These are phyloP conservation scores for Nematolebias whitei DNA, from an alignment of 2,113 vertebrate species.

Conservation along the genomic window DNA sequence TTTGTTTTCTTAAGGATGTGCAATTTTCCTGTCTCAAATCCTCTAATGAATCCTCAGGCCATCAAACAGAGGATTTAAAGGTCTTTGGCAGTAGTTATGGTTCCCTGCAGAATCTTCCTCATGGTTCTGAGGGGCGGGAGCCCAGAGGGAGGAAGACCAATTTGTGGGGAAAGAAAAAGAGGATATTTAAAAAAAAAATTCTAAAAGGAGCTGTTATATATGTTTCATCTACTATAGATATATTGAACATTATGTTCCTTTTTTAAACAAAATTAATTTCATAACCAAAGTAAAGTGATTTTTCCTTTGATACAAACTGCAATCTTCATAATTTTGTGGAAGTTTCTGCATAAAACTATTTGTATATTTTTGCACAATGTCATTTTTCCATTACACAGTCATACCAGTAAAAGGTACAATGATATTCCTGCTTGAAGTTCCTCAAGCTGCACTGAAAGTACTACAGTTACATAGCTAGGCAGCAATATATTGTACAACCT, in stretches of 20 bases:
- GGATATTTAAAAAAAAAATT: slow-evolving; percentile 17
- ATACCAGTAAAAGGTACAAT: too few species aligned
- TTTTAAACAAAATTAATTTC: too few species aligned
- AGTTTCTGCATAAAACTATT: too few species aligned
- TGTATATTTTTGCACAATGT: too few species aligned
- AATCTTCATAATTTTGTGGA: too few species aligned
- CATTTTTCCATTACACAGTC: too few species aligned
- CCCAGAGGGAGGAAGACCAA: slow-evolving; percentile 85
- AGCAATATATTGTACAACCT: too few species aligned
- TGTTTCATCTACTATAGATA: slow-evolving; percentile 80
- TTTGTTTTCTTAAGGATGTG: slow-evolving; percentile 95
- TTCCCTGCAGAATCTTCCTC: slow-evolving; percentile 86
- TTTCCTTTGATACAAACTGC: too few species aligned
- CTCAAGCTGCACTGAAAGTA: too few species aligned
- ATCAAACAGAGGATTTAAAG: slow-evolving; percentile 87
- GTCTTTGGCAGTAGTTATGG: slow-evolving; percentile 84
- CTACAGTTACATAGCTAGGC: too few species aligned
- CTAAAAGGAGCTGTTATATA: slow-evolving; percentile 64
- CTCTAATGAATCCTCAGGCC: slow-evolving; percentile 86
- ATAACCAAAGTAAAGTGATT: too few species aligned
- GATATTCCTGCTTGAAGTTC: too few species aligned
- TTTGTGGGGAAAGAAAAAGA: slow-evolving; percentile 70
- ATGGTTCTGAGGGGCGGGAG: slow-evolving; percentile 77
- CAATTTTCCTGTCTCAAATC: slow-evolving; percentile 93
- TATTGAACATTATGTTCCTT: slow-evolving; percentile 52